Evolutionary conservation across 2,888 invertebrate species (phyloP).

Genomic region (Rhamphomyia laevipes): DNA sequence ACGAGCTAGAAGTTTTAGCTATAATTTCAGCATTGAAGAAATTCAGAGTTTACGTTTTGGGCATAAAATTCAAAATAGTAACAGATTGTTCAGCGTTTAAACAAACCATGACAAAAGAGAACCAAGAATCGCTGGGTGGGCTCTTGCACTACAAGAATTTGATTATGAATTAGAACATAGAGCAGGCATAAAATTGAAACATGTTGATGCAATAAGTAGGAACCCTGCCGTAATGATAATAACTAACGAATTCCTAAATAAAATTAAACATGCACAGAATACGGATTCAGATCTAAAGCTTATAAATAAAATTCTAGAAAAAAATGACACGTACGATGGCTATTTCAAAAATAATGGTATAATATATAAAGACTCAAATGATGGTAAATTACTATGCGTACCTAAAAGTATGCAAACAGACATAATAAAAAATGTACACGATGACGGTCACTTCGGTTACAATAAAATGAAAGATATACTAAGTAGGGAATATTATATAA

Average conservation of each 20-base stretch:
- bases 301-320: neutral
- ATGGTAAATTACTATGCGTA: slow-evolving; percentile 16
- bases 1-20: slow-evolving; percentile 15
- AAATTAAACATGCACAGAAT: neutral
- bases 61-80: slow-evolving; percentile 20
- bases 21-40: slow-evolving; percentile 3
- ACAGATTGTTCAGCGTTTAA: slow-evolving; percentile 23
- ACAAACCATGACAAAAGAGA: slow-evolving; percentile 18
- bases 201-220: slow-evolving; percentile 14
- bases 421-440: slow-evolving; percentile 25
- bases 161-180: slow-evolving; percentile 17
- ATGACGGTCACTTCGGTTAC: slow-evolving; percentile 24
- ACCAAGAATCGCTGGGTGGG: slow-evolving; percentile 17
- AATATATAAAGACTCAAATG: neutral
- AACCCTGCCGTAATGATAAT: neutral
- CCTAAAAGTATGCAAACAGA: slow-evolving; percentile 25
- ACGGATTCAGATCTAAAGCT: neutral
- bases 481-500: slow-evolving; percentile 19
- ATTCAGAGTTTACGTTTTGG: slow-evolving; percentile 21
- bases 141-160: slow-evolving; percentile 16
- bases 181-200: slow-evolving; percentile 13
- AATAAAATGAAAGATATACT: slow-evolving; percentile 19
- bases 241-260: neutral
- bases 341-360: neutral
- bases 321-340: neutral